These are phyloP conservation scores for Neria commutata DNA, from an alignment of 2,888 invertebrate genomes.

Conservation along the genomic window DNA sequence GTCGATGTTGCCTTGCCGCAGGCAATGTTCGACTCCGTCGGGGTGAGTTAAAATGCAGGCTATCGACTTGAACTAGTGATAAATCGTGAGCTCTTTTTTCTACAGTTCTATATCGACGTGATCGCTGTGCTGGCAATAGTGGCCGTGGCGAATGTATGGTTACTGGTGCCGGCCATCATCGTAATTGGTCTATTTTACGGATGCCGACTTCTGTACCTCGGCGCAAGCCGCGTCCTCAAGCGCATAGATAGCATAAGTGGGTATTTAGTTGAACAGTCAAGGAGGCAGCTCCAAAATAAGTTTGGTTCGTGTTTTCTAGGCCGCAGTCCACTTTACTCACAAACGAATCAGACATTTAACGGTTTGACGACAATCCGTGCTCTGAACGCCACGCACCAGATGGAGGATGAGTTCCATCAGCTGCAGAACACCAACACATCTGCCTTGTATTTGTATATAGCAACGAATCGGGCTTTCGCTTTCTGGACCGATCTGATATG, in stretches of 20 bases:
- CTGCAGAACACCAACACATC: conserved; percentile 73
- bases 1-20: conserved; percentile 69
- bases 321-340: conserved; percentile 79
- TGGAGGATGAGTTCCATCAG: conserved; percentile 69
- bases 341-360: conserved; percentile 75
- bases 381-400: conserved; percentile 68
- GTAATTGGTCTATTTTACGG: conserved; percentile 67
- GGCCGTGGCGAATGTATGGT: conserved; percentile 68
- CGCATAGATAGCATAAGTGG: conserved; percentile 60
- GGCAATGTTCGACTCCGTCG: conserved; percentile 67
- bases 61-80: neutral
- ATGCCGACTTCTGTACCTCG: conserved; percentile 64
- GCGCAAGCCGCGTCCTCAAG: conserved; percentile 66
- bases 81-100: conserved; percentile 1
- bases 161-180: conserved; percentile 68
- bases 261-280: conserved; percentile 25
- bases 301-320: conserved; percentile 62
- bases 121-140: conserved; percentile 68
- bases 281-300: too few species aligned
- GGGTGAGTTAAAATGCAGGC: conserved; percentile 58
- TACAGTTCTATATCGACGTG: conserved; percentile 54
- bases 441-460: conserved; percentile 79
- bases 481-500: conserved; percentile 91
- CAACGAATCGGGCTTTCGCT: conserved; percentile 90
- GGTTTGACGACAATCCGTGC: conserved; percentile 81